Conservation (phyloP, 1,140 invertebrate species). For the Copidosoma floridanum region DNA sequence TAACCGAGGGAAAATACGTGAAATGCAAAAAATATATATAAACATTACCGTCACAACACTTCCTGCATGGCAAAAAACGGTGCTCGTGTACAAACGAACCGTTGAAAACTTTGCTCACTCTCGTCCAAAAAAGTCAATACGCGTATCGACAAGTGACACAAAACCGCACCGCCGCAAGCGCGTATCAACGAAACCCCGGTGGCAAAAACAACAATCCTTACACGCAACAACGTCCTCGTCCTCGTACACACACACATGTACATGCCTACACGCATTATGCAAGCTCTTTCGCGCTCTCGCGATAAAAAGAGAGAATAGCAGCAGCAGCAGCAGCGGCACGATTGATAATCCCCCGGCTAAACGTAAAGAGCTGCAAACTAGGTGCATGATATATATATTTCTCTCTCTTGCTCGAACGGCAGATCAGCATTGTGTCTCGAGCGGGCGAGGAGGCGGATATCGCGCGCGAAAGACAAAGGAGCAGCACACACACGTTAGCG, state of each 20-base stretch:
- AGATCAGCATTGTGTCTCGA: slow-evolving; percentile 39
- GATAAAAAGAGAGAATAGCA: slow-evolving; percentile 16
- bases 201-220: neutral
- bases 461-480: slow-evolving; percentile 50
- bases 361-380: too few relatives aligned
- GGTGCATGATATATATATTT: too few relatives aligned
- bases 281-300: neutral
- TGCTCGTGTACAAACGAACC: too few relatives aligned
- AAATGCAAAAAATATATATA: too few relatives aligned
- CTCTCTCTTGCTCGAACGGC: too few relatives aligned
- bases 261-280: neutral
- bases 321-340: slow-evolving; percentile 33
- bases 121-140: too few relatives aligned
- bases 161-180: neutral
- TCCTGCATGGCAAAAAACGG: too few relatives aligned
- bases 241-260: neutral
- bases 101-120: too few relatives aligned
- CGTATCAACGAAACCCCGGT: neutral
- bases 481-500: slow-evolving; percentile 50
- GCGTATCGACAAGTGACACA: too few relatives aligned
- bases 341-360: slow-evolving; percentile 34
- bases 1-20: too few relatives aligned
- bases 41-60: too few relatives aligned
- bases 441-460: slow-evolving; percentile 30
- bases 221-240: neutral